Conservation (phyloP, 2,113 vertebrate genomes). For the Rhinopomastus cyanomelas region DNA sequence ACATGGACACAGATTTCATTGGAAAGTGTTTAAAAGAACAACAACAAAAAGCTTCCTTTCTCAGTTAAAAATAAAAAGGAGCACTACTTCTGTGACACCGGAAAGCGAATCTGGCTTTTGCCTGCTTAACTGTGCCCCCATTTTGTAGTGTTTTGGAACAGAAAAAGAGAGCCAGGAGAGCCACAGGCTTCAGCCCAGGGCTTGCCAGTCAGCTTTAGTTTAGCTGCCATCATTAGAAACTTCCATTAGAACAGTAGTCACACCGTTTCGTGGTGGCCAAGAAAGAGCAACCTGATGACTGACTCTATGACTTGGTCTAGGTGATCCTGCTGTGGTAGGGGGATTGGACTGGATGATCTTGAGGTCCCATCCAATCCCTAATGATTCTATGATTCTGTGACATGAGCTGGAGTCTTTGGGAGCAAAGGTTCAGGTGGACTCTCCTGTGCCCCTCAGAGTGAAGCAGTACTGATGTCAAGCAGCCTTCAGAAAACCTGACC, state of each 20-base stretch:
- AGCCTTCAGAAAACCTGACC: background rate
- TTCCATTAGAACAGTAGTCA: background rate
- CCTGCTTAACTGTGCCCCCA: background rate
- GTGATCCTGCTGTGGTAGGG: no score
- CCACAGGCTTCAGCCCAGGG: background rate
- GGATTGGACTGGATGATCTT: no score
- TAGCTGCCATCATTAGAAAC: background rate
- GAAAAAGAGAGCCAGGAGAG: background rate
- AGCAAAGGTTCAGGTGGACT: background rate
- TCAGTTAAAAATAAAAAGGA: background rate
- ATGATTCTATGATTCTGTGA: no score
- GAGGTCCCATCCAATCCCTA: no score
- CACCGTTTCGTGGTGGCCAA: background rate
- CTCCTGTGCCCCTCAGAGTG: background rate
- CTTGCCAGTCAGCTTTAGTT: background rate
- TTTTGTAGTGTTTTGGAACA: background rate
- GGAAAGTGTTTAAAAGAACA: background rate
- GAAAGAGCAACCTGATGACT: background rate
- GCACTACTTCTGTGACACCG: background rate
- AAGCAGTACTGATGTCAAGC: rapidly evolving
- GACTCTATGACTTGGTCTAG: no score
- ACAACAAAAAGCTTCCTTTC: background rate
- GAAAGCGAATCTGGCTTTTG: background rate
- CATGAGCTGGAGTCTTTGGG: background rate
- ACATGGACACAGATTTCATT: background rate